A percentile compares a stretch with the other conserved stretches of the same genome.
Evolutionary conservation across 2,888 invertebrate species (phyloP).

Genomic region (Drosophila vallismaia): DNA sequence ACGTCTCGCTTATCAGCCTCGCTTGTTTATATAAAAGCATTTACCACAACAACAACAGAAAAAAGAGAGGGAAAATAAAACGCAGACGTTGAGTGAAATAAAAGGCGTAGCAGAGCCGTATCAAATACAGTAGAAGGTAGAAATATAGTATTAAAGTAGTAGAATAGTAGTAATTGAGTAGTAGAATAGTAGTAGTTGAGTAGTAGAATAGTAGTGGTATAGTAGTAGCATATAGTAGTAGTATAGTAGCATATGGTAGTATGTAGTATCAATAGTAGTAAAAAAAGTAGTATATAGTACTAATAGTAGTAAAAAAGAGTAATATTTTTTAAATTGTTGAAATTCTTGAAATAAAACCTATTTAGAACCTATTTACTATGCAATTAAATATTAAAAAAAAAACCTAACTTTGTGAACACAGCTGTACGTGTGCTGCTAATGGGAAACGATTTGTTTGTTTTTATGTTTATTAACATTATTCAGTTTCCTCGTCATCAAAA

Average conservation of each 20-base stretch:
- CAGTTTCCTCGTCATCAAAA: conserved; percentile 18
- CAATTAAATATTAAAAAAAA: not conserved
- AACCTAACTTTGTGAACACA: not conserved
- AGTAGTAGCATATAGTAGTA: too few species aligned
- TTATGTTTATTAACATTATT: conserved; percentile 35
- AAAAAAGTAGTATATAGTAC: too few species aligned
- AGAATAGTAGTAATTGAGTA: too few species aligned
- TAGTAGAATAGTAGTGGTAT: too few species aligned
- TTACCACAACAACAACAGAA: conserved; percentile 8
- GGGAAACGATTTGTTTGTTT: conserved; percentile 50
- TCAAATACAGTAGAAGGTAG: not conserved
- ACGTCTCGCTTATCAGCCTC: conserved; percentile 31
- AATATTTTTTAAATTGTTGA: too few species aligned
- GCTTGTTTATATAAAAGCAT: conserved; percentile 37
- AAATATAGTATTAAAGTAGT: not conserved
- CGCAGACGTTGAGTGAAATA: conserved; percentile 11
- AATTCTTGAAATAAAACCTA: too few species aligned
- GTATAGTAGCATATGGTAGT: too few species aligned
- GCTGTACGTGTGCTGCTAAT: conserved; percentile 10
- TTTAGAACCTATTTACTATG: not conserved
- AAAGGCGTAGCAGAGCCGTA: conserved; percentile 12
- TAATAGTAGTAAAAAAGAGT: too few species aligned
- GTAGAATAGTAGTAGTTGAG: too few species aligned
- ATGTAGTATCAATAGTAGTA: too few species aligned
- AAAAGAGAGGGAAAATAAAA: not conserved